Evolutionary conservation across 2,888 invertebrate genomes (phyloP).

Genomic region (Tyria jacobaeae): DNA sequence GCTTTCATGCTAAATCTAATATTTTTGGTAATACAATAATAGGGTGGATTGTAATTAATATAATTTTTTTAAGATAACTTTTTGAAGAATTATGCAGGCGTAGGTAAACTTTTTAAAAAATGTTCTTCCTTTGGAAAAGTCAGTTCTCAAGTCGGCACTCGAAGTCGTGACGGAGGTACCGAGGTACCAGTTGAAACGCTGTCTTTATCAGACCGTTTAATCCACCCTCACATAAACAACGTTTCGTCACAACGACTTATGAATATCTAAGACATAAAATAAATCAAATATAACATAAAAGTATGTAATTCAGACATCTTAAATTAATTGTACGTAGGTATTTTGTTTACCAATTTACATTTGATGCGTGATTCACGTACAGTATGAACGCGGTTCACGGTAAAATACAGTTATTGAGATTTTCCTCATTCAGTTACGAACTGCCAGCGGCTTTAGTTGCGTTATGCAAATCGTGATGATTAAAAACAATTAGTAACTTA

Average conservation of each 20-base stretch:
- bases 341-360: background rate
- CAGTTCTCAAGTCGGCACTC: too few species aligned
- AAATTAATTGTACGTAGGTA: background rate
- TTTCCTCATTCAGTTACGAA: slow-evolving; percentile 36
- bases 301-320: background rate
- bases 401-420: slow-evolving; percentile 21
- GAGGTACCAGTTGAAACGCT: background rate
- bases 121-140: too few species aligned
- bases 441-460: background rate
- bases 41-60: too few species aligned
- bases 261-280: background rate
- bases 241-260: too few species aligned
- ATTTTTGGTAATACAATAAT: too few species aligned
- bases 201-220: background rate
- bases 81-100: too few species aligned
- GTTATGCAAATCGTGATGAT: background rate
- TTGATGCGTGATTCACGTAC: background rate
- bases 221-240: too few species aligned
- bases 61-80: too few species aligned
- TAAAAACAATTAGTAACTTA: background rate
- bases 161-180: background rate
- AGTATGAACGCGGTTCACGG: slow-evolving; percentile 26
- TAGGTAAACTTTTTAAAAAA: background rate
- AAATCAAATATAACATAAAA: background rate
- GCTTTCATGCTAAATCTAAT: too few species aligned